phyloP scores from a whole-genome alignment of 2,888 invertebrate species.

The Coleophora flavipennella region DNA sequence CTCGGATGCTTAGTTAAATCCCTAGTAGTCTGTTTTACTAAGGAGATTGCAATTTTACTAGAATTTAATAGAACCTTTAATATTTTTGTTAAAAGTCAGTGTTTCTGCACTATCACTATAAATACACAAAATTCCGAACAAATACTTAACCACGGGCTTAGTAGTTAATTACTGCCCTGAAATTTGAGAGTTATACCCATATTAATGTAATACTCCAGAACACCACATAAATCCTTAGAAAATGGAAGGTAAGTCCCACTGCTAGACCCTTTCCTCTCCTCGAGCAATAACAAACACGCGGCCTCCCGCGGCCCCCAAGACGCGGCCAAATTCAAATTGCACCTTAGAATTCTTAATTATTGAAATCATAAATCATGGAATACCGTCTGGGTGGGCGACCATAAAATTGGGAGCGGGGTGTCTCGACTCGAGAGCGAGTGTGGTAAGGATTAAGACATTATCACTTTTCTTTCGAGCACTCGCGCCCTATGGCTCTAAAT shows the following conservation, averaged over 20 bases:
- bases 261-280: conserved; percentile 57
- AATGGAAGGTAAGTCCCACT: conserved; percentile 49
- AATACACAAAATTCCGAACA: too few species aligned
- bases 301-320: conserved; percentile 54
- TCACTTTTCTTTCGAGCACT: conserved; percentile 75
- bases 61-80: too few species aligned
- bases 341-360: conserved; percentile 74
- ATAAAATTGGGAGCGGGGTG: conserved; percentile 56
- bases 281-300: conserved; percentile 68
- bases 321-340: conserved; percentile 68
- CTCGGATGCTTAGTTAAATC: too few species aligned
- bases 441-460: conserved; percentile 77
- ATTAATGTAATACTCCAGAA: conserved; percentile 44
- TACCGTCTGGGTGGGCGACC: conserved; percentile 68
- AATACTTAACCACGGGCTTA: too few species aligned
- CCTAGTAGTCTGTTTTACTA: too few species aligned
- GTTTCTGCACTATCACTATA: too few species aligned
- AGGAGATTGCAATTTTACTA: too few species aligned
- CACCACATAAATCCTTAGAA: conserved; percentile 53
- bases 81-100: too few species aligned
- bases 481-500: conserved; percentile 67
- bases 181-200: conserved; percentile 16
- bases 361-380: conserved; percentile 73
- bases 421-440: conserved; percentile 42
- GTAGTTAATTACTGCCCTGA: conserved; percentile 1